Conservation (phyloP, 2,888 invertebrate species). For the Melipona bicolor region DNA sequence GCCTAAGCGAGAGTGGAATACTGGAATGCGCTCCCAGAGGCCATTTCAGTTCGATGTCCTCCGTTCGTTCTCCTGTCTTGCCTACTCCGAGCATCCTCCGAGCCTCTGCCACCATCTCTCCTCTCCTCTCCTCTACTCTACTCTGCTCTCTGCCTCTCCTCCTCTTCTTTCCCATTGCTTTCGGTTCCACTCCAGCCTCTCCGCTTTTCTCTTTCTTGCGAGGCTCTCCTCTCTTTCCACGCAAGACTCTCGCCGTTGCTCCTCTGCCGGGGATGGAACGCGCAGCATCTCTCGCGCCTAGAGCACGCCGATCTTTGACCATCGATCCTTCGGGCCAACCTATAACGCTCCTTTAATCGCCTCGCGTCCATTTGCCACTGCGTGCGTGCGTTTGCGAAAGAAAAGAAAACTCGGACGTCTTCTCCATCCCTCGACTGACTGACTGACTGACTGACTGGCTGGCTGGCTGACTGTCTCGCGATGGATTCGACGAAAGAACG, state of each 20-base stretch:
- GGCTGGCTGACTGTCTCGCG: too few relatives aligned
- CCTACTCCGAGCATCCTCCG: constrained; percentile 67
- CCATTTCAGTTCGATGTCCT: constrained; percentile 84
- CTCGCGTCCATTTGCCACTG: not conserved
- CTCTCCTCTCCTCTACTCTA: constrained; percentile 25
- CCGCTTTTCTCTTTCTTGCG: not conserved
- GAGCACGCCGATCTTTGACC: constrained; percentile 66
- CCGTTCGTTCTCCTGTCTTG: constrained; percentile 79
- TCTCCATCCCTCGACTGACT: too few relatives aligned
- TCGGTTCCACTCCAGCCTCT: constrained; percentile 3
- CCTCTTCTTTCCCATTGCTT: constrained; percentile 6
- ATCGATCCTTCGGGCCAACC: constrained; percentile 65
- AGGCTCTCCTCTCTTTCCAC: constrained; percentile 9
- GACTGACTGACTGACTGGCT: too few relatives aligned
- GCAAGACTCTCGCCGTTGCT: constrained; percentile 27
- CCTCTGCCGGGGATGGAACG: constrained; percentile 33
- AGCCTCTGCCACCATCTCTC: constrained; percentile 44
- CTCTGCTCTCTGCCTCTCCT: constrained; percentile 37
- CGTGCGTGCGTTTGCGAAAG: not conserved
- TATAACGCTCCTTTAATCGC: constrained; percentile 30
- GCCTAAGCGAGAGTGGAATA: constrained; percentile 82
- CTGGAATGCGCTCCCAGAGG: constrained; percentile 83
- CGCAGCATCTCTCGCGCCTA: constrained; percentile 72
- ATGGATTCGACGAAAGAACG: too few relatives aligned
- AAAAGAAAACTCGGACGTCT: too few relatives aligned